Conservation (phyloP, 2,797 vertebrate species). For the Podarcis lilfordi region DNA sequence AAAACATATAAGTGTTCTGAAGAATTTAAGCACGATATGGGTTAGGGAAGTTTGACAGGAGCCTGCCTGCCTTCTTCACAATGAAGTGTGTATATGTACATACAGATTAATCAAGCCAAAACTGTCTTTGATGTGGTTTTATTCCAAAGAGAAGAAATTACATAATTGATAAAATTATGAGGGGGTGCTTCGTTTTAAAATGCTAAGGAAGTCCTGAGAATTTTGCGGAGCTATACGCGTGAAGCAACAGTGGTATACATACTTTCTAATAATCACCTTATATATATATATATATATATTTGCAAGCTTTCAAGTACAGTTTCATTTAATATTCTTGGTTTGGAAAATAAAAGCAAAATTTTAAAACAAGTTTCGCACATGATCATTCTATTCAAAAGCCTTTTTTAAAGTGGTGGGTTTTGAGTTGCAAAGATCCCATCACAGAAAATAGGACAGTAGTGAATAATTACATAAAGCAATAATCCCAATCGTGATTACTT, state of each 20-base stretch:
- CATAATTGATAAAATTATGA: slow-evolving; percentile 45
- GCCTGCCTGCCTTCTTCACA: neutral
- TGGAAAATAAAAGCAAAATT: slow-evolving; percentile 24
- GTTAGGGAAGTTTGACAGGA: neutral
- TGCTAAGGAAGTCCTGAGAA: slow-evolving; percentile 67
- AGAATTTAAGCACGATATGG: neutral
- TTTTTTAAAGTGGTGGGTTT: neutral
- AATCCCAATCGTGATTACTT: slow-evolving; percentile 15
- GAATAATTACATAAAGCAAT: neutral
- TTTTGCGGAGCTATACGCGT: slow-evolving; percentile 24
- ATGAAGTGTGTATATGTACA: neutral
- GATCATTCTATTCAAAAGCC: slow-evolving; percentile 28
- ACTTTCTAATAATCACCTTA: slow-evolving; percentile 19
- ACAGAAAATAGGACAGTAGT: slow-evolving; percentile 20
- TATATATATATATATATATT: neutral
- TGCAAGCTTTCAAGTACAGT: neutral
- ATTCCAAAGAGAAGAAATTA: slow-evolving; percentile 69
- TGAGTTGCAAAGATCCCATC: slow-evolving; percentile 35
- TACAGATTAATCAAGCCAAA: slow-evolving; percentile 17
- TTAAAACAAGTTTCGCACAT: slow-evolving; percentile 6
- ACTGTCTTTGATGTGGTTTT: slow-evolving; percentile 58
- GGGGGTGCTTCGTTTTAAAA: neutral
- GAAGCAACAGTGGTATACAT: slow-evolving; percentile 40
- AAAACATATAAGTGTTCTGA: neutral
- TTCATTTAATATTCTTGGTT: slow-evolving; percentile 21